Evolutionary conservation across 2,113 vertebrate species (phyloP).

Genomic region (Pelodiscus sinensis): DNA sequence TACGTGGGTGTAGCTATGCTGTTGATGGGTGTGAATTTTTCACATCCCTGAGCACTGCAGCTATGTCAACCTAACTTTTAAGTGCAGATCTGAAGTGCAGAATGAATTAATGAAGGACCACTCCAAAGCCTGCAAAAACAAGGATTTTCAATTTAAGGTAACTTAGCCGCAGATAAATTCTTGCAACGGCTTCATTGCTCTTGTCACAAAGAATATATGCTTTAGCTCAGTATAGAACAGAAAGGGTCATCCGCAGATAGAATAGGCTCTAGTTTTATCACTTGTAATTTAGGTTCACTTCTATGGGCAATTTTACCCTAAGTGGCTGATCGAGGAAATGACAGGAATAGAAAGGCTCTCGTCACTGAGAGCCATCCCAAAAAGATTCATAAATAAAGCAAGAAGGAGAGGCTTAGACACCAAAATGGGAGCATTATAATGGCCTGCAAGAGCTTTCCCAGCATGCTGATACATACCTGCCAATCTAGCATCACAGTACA

Average conservation of each 20-base stretch:
- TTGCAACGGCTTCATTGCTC: conserved; percentile 42
- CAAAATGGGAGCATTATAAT: background rate
- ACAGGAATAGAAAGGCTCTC: conserved; percentile 38
- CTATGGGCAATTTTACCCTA: conserved; percentile 57
- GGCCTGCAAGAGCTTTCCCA: background rate
- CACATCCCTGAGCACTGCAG: background rate
- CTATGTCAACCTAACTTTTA: background rate
- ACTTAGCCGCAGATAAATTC: background rate
- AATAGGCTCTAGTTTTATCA: conserved; percentile 10
- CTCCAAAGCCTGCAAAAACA: background rate
- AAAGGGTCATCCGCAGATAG: background rate
- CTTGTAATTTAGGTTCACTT: conserved; percentile 28
- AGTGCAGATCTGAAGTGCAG: background rate
- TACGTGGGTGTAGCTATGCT: background rate
- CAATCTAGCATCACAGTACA: background rate
- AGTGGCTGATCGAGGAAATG: conserved; percentile 30
- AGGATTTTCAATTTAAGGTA: background rate
- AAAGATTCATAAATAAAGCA: conserved; percentile 13
- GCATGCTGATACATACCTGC: background rate
- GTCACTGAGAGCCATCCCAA: background rate
- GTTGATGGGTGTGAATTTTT: background rate
- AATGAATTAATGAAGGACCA: rapidly evolving
- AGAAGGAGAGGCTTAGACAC: background rate
- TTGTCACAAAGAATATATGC: conserved; percentile 41
- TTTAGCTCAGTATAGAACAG: background rate